Base-by-base conservation (phyloP, 2,888 invertebrate species). In the Lycocerus yunnanus region DNA sequence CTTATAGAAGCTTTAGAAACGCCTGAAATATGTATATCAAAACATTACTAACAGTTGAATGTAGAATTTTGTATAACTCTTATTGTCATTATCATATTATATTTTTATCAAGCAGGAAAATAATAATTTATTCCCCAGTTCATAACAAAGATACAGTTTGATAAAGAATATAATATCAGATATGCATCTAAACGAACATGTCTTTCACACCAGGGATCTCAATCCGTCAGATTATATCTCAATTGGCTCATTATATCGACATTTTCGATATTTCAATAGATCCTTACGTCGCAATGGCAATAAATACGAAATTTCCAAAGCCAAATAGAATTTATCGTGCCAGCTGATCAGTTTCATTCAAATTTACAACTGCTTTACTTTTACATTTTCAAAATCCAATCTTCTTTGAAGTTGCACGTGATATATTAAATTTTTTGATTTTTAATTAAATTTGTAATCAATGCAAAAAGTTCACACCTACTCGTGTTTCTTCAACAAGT, bases 231-330 rank as follows among this genome's bases (percentile, higher is more conserved):
- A 74, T 74, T 71, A 69, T 68, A 74, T 74, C 74, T 74, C 71
- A 71, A 74, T 71, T 74, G 63, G 27, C 71, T 74, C 74, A 74
- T 74, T 74, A 74, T 21, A 27, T 66, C n/a, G 24, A 21, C 66
- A 66, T 21, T 27, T 66, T 66, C 24, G 11, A 66, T 66, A n/a
- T 13, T 18, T 63, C 61, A 63, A 63, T 63, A 18, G 60, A 16
- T 60, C 60, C 15, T 16, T 21, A 66, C 66, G 18, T 13, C 24
- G 66, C 24, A 66, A 66, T 66, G 24, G 21, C 61, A 63, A 63
- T 63, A 63, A 60, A 18, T 63, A 63, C 3, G n/a, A 63, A 63
- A 15, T 60, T 60, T 60, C 15, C 11, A 60, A 63, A 63, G 61
- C 20, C 18, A 63, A 63, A 63, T 43, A 8, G 43, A 43, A 4